Evolutionary conservation across 2,797 vertebrate species (phyloP).

Genomic region (Xenops minutus): DNA sequence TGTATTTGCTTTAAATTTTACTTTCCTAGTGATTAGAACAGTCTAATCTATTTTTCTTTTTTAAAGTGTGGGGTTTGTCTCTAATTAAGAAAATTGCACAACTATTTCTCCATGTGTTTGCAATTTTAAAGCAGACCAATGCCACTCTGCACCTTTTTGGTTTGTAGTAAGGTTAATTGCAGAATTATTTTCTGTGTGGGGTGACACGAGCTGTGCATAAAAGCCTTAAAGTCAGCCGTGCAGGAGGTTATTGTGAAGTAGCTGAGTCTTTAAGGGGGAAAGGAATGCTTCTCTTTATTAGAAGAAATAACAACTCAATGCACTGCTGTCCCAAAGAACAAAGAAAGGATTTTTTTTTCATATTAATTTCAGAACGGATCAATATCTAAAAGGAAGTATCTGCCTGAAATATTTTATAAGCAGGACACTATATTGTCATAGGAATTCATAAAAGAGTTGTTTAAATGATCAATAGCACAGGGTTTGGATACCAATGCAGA

Average conservation of each 20-base stretch:
- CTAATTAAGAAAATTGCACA: background rate
- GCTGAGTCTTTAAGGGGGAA: background rate
- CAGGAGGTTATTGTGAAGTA: rapidly evolving
- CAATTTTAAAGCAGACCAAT: background rate
- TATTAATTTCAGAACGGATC: background rate
- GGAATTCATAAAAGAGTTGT: background rate
- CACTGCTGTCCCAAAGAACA: background rate
- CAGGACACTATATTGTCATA: background rate
- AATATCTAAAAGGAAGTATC: background rate
- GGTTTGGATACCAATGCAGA: background rate
- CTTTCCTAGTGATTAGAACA: background rate
- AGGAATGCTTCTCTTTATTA: background rate
- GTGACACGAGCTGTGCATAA: background rate
- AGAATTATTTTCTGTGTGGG: background rate
- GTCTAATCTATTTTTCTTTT: background rate
- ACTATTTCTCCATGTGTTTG: background rate
- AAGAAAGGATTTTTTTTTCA: background rate
- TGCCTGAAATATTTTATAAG: background rate
- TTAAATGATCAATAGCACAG: background rate
- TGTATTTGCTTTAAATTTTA: background rate
- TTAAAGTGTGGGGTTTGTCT: background rate
- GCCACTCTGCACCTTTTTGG: background rate
- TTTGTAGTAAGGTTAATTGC: background rate
- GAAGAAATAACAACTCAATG: background rate
- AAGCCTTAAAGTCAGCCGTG: background rate